These are phyloP conservation scores for Falcunculus frontatus DNA, from an alignment of 2,113 vertebrate genomes.

Conservation along the genomic window DNA sequence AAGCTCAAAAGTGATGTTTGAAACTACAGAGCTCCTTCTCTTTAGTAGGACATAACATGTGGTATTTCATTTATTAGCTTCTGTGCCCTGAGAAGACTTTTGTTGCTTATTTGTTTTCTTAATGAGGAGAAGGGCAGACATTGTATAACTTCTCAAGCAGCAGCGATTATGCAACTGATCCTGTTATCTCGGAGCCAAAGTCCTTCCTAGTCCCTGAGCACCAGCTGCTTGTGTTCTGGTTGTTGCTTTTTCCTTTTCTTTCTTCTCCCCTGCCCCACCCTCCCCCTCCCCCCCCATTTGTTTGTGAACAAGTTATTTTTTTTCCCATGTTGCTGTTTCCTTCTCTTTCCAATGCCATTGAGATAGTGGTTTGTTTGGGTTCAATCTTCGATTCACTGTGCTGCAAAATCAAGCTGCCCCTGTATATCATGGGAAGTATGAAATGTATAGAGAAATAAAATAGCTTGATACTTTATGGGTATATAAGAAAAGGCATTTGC, in stretches of 20 bases:
- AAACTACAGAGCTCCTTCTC: neutral
- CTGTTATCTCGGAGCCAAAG: neutral
- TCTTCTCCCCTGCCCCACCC: fast-evolving
- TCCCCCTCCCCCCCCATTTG: fast-evolving
- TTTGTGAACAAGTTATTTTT: neutral
- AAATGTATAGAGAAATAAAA: neutral
- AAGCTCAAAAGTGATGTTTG: neutral
- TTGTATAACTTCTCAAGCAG: slow-evolving; percentile 41
- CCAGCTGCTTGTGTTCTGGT: slow-evolving; percentile 22
- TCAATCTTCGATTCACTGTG: neutral
- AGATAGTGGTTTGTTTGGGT: neutral
- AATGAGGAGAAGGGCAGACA: neutral
- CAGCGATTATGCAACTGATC: slow-evolving; percentile 24
- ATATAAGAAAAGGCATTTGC: neutral
- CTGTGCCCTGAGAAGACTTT: neutral
- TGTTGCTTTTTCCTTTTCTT: neutral
- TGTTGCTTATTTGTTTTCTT: slow-evolving; percentile 16
- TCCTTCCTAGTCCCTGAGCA: slow-evolving; percentile 10
- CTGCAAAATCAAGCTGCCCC: neutral
- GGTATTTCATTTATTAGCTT: neutral
- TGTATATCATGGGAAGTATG: neutral
- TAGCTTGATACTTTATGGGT: neutral
- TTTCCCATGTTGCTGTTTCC: neutral
- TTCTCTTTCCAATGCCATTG: neutral
- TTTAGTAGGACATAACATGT: neutral